Base-by-base conservation (phyloP, 2,797 vertebrate species). In the Chrysocyon brachyurus region DNA sequence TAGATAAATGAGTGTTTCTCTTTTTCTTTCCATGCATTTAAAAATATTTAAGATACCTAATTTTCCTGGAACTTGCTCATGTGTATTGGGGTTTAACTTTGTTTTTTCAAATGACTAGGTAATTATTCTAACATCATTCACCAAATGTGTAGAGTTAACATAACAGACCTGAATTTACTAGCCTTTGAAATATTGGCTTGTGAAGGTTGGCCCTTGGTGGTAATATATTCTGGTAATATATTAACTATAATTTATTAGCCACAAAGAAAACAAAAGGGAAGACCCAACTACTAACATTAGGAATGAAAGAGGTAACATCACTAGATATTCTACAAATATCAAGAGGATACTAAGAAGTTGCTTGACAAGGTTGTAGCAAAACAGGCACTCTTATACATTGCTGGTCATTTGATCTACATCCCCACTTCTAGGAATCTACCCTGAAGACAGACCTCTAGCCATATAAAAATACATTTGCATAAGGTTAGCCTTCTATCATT, bases 391-490 rank as follows among this genome's bases (percentile, higher is more conserved):
- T 40, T 22, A 87, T 49, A 87, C 26, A 24, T 49, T 91, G 52
- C 33, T 90, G 82, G 7, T 75, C 40, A 46, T 46, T 46, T 46
- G 70, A 46, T 46, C 40, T 22, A 73, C 70, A 46, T 73, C 40
- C 31, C 22, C 66, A 82, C 10, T 59, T 73, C 49, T 90, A 90
- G 36, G 59, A 87, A 75, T 73, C 57, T 66, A n/a, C 6, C 33
- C 66, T 87, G 57, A 82, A 87, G 6, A 83, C 36, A 73, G 4
- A 56, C 10, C 12, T 75, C 49, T 78, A 87, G 59, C 16, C 46
- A 64, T n/a, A 68, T 12, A 94, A 91, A 96, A 94, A 59, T 82
- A 82, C 15, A 91, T 81, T 75, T 96, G 75, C 26, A n/a, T 16
- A 78, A 93, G 31, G 16, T 78, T 79, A 46, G 61, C 52, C 33